Percentiles rank a stretch among this genome's conserved stretches.
Conservation (phyloP, 2,113 vertebrate genomes). For the Megaceryle maxima region DNA sequence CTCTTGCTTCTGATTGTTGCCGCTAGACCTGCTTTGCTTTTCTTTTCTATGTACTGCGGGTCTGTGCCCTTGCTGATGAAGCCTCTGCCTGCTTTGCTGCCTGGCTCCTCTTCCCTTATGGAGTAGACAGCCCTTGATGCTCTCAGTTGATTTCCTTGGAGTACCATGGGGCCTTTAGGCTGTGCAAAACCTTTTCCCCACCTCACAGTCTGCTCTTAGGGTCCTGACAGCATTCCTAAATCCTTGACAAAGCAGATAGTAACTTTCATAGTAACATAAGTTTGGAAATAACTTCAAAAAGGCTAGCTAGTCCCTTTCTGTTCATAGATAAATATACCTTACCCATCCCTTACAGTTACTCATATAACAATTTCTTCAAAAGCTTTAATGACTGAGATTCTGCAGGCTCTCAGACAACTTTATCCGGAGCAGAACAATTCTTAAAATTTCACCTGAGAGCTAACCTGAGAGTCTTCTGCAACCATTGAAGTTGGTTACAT, state of each 20-base stretch:
- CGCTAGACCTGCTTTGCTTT: neutral
- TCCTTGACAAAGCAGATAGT: neutral
- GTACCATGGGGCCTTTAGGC: fast-evolving
- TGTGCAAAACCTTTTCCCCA: neutral
- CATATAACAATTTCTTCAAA: neutral
- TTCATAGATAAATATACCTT: neutral
- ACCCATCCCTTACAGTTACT: neutral
- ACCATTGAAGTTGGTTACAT: neutral
- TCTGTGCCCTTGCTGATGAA: neutral
- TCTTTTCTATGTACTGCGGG: neutral
- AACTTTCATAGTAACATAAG: neutral
- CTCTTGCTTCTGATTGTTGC: neutral
- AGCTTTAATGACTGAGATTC: neutral
- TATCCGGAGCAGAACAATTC: neutral
- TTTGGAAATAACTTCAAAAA: neutral
- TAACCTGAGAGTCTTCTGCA: neutral
- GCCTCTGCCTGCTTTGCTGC: neutral
- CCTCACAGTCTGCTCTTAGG: fast-evolving
- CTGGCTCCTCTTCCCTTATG: neutral
- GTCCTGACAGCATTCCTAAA: neutral
- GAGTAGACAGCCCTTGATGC: neutral
- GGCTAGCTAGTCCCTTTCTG: neutral
- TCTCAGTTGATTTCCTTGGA: neutral
- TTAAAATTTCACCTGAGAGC: neutral
- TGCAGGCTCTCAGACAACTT: neutral